phyloP scores from a whole-genome alignment of 1,140 invertebrate species.

The Bemisia tabaci region DNA sequence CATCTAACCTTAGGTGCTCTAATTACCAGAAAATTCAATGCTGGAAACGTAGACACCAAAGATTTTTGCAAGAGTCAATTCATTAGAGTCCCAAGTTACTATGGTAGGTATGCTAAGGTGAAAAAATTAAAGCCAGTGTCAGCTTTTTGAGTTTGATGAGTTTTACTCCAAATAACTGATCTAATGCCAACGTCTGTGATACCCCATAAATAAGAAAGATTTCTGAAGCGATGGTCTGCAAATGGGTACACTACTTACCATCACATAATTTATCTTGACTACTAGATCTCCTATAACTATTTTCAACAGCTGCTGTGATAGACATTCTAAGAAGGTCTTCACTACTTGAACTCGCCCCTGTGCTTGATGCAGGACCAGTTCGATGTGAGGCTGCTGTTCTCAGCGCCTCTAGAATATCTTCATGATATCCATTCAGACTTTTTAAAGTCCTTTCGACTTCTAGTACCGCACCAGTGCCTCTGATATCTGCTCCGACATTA shows the following conservation, averaged over 20 bases:
- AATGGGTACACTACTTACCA: constrained; percentile 17
- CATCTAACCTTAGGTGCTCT: no score
- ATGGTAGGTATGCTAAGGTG: no score
- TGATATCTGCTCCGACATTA: constrained; percentile 29
- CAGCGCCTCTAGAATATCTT: constrained; percentile 76
- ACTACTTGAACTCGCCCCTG: constrained; percentile 18
- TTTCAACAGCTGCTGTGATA: constrained; percentile 19
- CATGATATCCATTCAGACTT: constrained; percentile 81
- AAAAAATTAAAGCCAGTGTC: no score
- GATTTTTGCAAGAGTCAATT: no score
- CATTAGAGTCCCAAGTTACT: no score
- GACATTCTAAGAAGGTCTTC: constrained; percentile 22
- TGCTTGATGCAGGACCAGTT: constrained; percentile 10
- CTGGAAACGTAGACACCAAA: no score
- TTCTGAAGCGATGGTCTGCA: no score
- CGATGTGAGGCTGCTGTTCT: constrained; percentile 43
- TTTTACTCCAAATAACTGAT: no score
- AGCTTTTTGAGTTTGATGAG: no score
- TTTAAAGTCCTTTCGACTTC: constrained; percentile 72
- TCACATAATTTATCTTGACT: constrained; percentile 25
- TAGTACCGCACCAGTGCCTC: constrained; percentile 31
- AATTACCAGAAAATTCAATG: no score
- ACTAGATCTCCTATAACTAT: constrained; percentile 20
- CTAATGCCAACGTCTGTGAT: no score
- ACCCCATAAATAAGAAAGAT: no score